These are phyloP conservation scores for Epinephelus lanceolatus DNA, from an alignment of 2,113 vertebrate species.

Conservation along the genomic window DNA sequence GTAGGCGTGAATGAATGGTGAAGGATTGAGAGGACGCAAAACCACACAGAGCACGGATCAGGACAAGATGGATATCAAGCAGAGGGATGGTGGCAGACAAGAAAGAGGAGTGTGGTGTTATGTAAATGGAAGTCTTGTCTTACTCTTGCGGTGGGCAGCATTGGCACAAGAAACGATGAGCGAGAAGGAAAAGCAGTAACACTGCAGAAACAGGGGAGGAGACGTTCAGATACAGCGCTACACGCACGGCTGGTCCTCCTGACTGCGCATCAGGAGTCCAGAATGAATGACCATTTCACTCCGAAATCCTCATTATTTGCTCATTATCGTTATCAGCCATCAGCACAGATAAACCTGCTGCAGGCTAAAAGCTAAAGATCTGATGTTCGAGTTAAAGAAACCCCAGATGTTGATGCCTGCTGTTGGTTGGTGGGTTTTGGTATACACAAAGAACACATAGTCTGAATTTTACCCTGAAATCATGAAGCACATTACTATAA, in stretches of 20 bases:
- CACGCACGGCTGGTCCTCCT: slow-evolving; percentile 74
- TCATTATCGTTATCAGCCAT: slow-evolving; percentile 13
- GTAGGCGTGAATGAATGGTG: slow-evolving; percentile 78
- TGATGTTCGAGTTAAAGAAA: background rate
- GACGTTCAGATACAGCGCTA: slow-evolving; percentile 70
- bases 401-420: slow-evolving; percentile 57
- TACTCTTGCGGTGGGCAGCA: slow-evolving; percentile 74
- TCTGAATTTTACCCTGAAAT: slow-evolving; percentile 2
- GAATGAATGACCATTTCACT: slow-evolving; percentile 62
- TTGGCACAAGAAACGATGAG: slow-evolving; percentile 71
- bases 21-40: slow-evolving; percentile 65
- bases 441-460: slow-evolving; percentile 1
- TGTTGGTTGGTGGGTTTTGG: slow-evolving; percentile 22
- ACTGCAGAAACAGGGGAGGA: slow-evolving; percentile 84
- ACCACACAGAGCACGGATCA: slow-evolving; percentile 62
- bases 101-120: slow-evolving; percentile 59
- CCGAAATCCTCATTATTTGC: slow-evolving; percentile 31
- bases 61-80: slow-evolving; percentile 73
- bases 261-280: slow-evolving; percentile 78
- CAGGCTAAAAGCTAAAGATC: background rate
- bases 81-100: slow-evolving; percentile 56
- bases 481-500: background rate
- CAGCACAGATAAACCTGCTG: slow-evolving; percentile 23
- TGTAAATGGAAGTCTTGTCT: slow-evolving; percentile 69
- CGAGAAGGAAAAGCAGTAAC: slow-evolving; percentile 70